These are phyloP conservation scores for Piprites chloris DNA, from an alignment of 2,113 vertebrate genomes.

Conservation along the genomic window DNA sequence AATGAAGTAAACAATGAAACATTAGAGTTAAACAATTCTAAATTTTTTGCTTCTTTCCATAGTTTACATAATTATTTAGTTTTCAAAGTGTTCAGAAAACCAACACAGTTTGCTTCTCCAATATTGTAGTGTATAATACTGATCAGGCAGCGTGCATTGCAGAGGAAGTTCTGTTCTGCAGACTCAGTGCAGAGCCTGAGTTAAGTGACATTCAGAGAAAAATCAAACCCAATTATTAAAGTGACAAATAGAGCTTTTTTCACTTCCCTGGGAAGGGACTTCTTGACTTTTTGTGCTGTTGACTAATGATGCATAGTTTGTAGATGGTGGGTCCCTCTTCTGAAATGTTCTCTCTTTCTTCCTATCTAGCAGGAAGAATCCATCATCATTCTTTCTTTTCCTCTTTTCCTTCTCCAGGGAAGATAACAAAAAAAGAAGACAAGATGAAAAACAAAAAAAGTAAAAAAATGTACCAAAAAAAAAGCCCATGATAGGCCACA, in stretches of 20 bases:
- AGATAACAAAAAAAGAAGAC: background rate
- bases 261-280: slow-evolving; percentile 1
- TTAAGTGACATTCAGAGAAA: slow-evolving; percentile 44
- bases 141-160: slow-evolving; percentile 16
- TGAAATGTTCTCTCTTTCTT: background rate
- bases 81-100: slow-evolving; percentile 18
- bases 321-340: background rate
- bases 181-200: slow-evolving; percentile 20
- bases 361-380: background rate
- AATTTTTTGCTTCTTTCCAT: slow-evolving; percentile 24
- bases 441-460: background rate
- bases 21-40: slow-evolving; percentile 16
- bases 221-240: slow-evolving; percentile 43
- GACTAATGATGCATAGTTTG: background rate
- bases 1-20: slow-evolving; percentile 46
- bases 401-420: background rate
- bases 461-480: background rate
- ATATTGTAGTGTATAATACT: slow-evolving; percentile 29
- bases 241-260: slow-evolving; percentile 17
- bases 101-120: background rate
- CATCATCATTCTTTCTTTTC: background rate
- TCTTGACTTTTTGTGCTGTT: slow-evolving; percentile 5
- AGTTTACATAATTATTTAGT: slow-evolving; percentile 40
- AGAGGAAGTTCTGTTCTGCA: slow-evolving; percentile 36
- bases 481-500: background rate